Percentiles rank a stretch among this genome's conserved stretches.
These are phyloP conservation scores for Passer montanus DNA, from an alignment of 2,113 vertebrate genomes.

Conservation along the genomic window DNA sequence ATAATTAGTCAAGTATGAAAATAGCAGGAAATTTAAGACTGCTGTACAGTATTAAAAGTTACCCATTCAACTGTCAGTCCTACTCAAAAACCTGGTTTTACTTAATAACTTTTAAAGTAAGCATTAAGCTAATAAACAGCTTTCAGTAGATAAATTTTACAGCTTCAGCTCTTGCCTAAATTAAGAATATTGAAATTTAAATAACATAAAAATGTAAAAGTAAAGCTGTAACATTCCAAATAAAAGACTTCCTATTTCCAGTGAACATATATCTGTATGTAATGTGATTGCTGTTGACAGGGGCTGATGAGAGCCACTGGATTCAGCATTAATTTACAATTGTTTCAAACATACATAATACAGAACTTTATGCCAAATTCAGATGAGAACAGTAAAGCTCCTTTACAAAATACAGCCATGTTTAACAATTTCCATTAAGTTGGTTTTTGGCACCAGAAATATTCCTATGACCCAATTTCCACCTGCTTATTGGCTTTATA, in stretches of 20 bases:
- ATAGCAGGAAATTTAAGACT: not conserved
- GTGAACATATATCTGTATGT: not conserved
- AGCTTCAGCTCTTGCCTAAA: not conserved
- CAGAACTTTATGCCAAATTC: not conserved
- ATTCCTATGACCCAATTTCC: slow-evolving; percentile 48
- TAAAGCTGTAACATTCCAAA: not conserved
- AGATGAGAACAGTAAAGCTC: slow-evolving; percentile 40
- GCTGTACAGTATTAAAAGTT: not conserved
- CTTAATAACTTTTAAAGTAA: not conserved
- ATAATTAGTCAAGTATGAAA: not conserved
- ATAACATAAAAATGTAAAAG: not conserved
- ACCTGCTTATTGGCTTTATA: slow-evolving; percentile 34
- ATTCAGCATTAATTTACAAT: slow-evolving; percentile 8
- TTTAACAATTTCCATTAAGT: slow-evolving; percentile 42
- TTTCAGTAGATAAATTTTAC: not conserved
- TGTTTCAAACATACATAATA: slow-evolving; percentile 12
- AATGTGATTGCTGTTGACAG: not conserved
- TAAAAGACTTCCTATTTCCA: not conserved
- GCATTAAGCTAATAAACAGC: not conserved
- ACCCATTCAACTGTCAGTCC: not conserved
- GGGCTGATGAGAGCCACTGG: not conserved
- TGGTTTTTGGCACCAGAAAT: slow-evolving; percentile 24
- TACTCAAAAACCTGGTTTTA: not conserved
- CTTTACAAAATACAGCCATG: slow-evolving; percentile 14
- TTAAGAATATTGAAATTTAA: not conserved